Conservation (phyloP, 2,113 vertebrate genomes). For the Erythrocercus mccallii region DNA sequence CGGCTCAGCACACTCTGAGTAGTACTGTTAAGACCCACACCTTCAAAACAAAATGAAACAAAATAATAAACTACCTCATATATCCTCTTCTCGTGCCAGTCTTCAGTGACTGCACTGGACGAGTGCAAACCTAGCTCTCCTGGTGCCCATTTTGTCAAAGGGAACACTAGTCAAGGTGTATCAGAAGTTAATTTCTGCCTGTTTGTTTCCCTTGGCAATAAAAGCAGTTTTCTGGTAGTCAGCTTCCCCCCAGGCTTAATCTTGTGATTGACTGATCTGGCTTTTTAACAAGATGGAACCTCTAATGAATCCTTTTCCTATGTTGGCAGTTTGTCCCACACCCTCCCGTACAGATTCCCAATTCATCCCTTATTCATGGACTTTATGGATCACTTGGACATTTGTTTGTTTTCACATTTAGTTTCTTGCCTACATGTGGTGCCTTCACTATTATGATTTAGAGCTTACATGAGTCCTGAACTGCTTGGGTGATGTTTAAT, state of each 20-base stretch:
- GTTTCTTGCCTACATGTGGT: neutral
- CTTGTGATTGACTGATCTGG: neutral
- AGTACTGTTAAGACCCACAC: constrained; percentile 92
- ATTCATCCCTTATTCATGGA: neutral
- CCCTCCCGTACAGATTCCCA: neutral
- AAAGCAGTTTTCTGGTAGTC: neutral
- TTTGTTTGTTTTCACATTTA: neutral
- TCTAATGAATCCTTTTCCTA: neutral
- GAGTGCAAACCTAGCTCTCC: neutral
- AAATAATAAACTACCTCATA: neutral
- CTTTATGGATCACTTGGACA: neutral
- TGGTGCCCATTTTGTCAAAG: neutral
- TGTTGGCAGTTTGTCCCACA: neutral
- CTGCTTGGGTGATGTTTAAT: neutral
- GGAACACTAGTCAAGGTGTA: neutral
- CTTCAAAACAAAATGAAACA: constrained; percentile 69
- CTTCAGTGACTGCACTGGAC: neutral
- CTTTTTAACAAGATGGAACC: neutral
- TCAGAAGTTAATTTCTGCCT: neutral
- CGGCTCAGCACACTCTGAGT: constrained; percentile 95
- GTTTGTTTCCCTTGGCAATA: neutral
- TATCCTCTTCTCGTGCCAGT: neutral
- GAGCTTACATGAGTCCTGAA: neutral
- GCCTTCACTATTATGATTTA: neutral
- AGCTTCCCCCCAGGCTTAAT: neutral